Conservation (phyloP, 2,888 invertebrate genomes). For the Apotomis betuletana region DNA sequence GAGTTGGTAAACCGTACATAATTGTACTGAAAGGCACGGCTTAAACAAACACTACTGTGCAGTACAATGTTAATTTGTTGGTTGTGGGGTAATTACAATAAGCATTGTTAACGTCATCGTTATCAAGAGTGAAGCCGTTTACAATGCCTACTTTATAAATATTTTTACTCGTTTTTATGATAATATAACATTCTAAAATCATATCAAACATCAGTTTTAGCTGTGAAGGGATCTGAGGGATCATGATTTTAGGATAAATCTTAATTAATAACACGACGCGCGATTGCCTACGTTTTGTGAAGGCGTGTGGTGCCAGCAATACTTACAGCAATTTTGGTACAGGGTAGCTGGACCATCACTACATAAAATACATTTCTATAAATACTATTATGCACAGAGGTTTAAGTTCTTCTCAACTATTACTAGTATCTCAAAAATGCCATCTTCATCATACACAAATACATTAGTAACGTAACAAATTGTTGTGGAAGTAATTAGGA, state of each 20-base stretch:
- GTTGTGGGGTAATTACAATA: neutral
- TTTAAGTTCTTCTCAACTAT: neutral
- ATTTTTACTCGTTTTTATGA: too few species aligned
- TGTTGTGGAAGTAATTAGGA: slow-evolving; percentile 33
- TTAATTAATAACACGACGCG: too few species aligned
- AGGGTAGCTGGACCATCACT: too few species aligned
- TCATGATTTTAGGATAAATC: too few species aligned
- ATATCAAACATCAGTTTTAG: too few species aligned
- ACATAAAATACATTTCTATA: too few species aligned
- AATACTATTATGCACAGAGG: neutral
- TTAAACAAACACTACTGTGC: slow-evolving; percentile 10
- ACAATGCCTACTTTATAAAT: too few species aligned
- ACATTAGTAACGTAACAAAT: slow-evolving; percentile 24
- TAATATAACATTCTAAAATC: too few species aligned
- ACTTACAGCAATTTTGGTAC: too few species aligned
- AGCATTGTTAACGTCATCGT: neutral
- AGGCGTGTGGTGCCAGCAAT: too few species aligned
- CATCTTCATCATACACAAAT: slow-evolving; percentile 18
- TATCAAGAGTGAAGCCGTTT: neutral
- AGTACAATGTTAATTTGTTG: neutral
- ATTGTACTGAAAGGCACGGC: slow-evolving; percentile 19
- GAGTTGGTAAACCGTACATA: slow-evolving; percentile 25
- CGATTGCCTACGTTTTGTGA: too few species aligned
- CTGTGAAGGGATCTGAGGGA: too few species aligned
- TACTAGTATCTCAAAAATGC: neutral